phyloP scores from a whole-genome alignment of 2,113 vertebrate genomes.

The Coracopsis vasa region DNA sequence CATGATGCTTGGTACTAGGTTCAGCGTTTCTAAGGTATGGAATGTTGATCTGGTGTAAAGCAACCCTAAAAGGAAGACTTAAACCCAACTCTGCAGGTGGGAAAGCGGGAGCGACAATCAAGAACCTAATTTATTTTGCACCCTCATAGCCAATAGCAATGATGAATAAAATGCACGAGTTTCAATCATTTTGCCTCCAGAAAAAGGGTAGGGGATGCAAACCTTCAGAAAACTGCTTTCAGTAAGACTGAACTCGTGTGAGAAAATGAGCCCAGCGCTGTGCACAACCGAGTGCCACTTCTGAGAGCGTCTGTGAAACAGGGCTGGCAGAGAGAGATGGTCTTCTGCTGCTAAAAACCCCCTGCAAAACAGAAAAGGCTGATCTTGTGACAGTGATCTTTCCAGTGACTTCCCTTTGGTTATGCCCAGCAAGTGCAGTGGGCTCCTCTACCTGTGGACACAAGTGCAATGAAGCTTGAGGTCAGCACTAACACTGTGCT shows the following conservation, averaged over 20 bases:
- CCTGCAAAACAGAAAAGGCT: conserved; percentile 42
- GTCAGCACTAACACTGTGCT: accelerated
- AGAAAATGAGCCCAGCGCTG: neutral
- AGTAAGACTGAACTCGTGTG: neutral
- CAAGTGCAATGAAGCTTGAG: accelerated
- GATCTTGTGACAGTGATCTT: neutral
- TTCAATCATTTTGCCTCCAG: neutral
- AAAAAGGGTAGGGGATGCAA: neutral
- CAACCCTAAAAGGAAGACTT: conserved; percentile 23
- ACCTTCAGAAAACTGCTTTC: neutral
- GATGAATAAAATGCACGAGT: neutral
- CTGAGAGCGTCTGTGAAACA: neutral
- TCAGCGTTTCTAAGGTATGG: conserved; percentile 9
- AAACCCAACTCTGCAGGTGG: neutral
- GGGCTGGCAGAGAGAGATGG: neutral
- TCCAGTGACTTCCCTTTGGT: neutral
- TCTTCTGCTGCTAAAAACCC: conserved; percentile 4
- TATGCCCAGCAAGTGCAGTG: accelerated
- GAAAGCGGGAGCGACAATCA: neutral
- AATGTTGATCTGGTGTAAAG: conserved; percentile 28
- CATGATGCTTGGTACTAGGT: conserved; percentile 11
- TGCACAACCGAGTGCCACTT: neutral
- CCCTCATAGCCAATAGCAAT: neutral
- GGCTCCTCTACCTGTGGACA: neutral
- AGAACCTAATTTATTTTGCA: neutral